Percentiles rank a stretch among this genome's conserved stretches.
phyloP scores from a whole-genome alignment of 2,797 vertebrate species.

The Hyperoplus lanceolatus region DNA sequence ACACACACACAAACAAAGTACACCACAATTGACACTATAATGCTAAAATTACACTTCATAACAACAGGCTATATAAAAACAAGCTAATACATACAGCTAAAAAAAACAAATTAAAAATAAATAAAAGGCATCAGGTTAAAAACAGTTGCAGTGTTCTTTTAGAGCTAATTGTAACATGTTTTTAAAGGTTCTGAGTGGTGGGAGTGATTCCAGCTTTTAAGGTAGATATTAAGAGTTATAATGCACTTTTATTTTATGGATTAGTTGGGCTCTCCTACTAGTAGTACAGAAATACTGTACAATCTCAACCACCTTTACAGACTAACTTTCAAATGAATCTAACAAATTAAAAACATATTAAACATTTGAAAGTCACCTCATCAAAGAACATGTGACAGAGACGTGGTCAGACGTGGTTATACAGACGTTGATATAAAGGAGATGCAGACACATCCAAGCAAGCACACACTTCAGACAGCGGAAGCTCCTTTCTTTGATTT shows the following conservation, averaged over 20 bases:
- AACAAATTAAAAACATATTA: background rate
- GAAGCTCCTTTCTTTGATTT: slow-evolving; percentile 31
- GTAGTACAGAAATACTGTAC: background rate
- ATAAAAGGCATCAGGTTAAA: no score
- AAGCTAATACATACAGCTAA: no score
- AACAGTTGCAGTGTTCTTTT: no score
- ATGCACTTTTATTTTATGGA: background rate
- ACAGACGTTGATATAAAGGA: background rate
- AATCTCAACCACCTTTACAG: background rate
- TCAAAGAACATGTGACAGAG: background rate
- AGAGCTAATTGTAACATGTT: no score
- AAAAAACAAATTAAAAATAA: no score
- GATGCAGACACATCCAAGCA: background rate
- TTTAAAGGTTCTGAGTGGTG: no score
- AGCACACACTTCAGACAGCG: background rate
- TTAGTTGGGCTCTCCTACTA: background rate
- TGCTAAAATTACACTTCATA: no score
- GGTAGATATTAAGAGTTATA: no score
- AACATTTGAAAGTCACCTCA: background rate
- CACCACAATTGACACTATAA: no score
- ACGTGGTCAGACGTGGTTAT: background rate
- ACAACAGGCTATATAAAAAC: no score
- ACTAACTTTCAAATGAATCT: background rate
- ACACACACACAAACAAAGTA: no score
- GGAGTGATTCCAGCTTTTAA: no score